Evolutionary conservation across 2,113 vertebrate genomes (phyloP), one percentile per base, ranked within the genome.

Genomic region (Dipodomys spectabilis): DNA sequence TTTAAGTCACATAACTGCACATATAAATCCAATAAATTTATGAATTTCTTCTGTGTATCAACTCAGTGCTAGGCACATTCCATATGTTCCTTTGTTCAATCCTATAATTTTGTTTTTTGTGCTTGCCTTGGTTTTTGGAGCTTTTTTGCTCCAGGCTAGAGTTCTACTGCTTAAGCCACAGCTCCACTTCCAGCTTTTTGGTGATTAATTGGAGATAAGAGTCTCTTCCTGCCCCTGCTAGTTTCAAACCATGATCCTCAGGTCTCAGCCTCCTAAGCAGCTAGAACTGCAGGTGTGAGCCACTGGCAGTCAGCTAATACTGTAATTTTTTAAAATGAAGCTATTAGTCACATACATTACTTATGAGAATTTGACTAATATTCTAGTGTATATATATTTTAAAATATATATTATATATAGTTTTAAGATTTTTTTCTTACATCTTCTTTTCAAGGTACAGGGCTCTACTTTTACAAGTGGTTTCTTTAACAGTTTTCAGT

Each of bases 401-500:
- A 39, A 39, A 39, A 39, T 39, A 39, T 39, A 39, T 39, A 39
- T 39, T 39, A 67, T 53, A 28, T 39, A 2, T 19, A 91, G 18
- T 44, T 81, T 81, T 81, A 81, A 84, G 35, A 67, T n/a, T 60
- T 92, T 79, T 83, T 94, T 32, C 39, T 44, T 71, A 20, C 1
- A 67, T 28, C 20, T 92, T 80, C 79, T 65, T 80, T 79, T 49
- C 8, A 53, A 85, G 64, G 86, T 1, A 9, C 65, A 81, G 45
- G 15, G 3, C 30, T 90, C 32, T 88, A 74, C 39, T 93, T 73
- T 92, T 93, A 60, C 4, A 72, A 49, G 8, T 53, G 19, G 30
- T 87, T 74, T 86, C 71, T 60, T 82, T 88, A 53, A 62, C 68
- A 71, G 22, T 27, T 87, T 95, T 73, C 4, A 45, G 2, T 67